Evolutionary conservation across 2,113 vertebrate species (phyloP).

Genomic region (Cyanocitta stelleri): DNA sequence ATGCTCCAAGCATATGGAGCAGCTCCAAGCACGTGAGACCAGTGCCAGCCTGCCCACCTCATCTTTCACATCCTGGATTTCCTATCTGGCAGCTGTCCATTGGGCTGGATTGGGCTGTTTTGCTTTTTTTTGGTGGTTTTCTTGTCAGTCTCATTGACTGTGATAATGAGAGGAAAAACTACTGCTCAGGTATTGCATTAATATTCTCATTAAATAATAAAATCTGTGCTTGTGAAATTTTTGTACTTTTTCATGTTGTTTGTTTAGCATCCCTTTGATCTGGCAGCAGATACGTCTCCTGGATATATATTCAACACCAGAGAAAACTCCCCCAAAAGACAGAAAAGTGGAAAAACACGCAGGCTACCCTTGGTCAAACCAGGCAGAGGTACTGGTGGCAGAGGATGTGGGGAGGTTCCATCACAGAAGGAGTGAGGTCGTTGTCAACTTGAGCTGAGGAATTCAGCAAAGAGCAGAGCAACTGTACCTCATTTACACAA

Average conservation of each 20-base stretch:
- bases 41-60: background rate
- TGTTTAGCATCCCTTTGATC: background rate
- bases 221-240: background rate
- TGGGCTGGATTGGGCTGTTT: background rate
- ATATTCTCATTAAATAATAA: background rate
- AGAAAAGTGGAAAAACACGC: rapidly evolving
- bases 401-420: background rate
- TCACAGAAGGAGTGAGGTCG: background rate
- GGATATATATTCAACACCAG: background rate
- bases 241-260: background rate
- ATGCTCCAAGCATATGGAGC: background rate
- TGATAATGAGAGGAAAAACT: background rate
- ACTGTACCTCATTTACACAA: background rate
- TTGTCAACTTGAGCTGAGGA: background rate
- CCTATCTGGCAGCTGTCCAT: background rate
- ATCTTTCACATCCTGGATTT: background rate
- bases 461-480: background rate
- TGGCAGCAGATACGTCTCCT: background rate
- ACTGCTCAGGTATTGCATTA: background rate
- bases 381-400: rapidly evolving
- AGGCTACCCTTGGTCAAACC: background rate
- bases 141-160: background rate
- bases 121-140: background rate
- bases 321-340: background rate
- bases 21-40: background rate